These are phyloP conservation scores for Automeris io DNA, from an alignment of 2,888 invertebrate species.

Conservation along the genomic window DNA sequence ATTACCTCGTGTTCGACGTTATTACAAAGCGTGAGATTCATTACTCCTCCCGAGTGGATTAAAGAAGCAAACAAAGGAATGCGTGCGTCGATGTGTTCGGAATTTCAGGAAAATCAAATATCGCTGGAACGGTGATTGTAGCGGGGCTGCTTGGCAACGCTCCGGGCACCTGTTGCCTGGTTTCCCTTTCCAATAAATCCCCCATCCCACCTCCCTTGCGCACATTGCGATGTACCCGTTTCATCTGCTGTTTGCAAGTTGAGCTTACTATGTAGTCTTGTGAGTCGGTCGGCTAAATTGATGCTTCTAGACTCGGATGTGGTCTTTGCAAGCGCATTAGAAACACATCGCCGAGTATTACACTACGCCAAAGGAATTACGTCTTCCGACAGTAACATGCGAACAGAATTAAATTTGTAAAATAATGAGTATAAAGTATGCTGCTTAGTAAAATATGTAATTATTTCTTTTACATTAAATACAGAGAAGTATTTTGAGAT, in stretches of 20 bases:
- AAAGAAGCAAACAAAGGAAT: background rate
- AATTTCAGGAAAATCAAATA: background rate
- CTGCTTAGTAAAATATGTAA: no score
- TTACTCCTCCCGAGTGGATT: background rate
- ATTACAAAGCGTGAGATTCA: background rate
- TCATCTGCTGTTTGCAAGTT: slow-evolving; percentile 23
- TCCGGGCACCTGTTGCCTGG: slow-evolving; percentile 45
- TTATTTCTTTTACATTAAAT: no score
- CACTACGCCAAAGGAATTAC: background rate
- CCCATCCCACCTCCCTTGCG: slow-evolving; percentile 5
- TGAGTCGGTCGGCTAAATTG: slow-evolving; percentile 18
- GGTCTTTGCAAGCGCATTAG: background rate
- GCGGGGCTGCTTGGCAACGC: slow-evolving; percentile 27
- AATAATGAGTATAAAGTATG: no score
- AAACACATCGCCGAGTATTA: background rate
- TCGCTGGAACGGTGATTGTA: slow-evolving; percentile 18
- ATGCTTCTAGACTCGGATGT: background rate
- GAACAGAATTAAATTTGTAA: no score
- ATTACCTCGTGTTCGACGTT: background rate
- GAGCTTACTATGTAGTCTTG: slow-evolving; percentile 37
- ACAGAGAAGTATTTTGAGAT: no score
- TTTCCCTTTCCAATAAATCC: slow-evolving; percentile 11
- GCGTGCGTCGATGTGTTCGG: background rate
- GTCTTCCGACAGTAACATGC: no score
- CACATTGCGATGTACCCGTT: slow-evolving; percentile 19